These are phyloP conservation scores for Toxostoma redivivum DNA, from an alignment of 2,113 vertebrate genomes.

Conservation along the genomic window DNA sequence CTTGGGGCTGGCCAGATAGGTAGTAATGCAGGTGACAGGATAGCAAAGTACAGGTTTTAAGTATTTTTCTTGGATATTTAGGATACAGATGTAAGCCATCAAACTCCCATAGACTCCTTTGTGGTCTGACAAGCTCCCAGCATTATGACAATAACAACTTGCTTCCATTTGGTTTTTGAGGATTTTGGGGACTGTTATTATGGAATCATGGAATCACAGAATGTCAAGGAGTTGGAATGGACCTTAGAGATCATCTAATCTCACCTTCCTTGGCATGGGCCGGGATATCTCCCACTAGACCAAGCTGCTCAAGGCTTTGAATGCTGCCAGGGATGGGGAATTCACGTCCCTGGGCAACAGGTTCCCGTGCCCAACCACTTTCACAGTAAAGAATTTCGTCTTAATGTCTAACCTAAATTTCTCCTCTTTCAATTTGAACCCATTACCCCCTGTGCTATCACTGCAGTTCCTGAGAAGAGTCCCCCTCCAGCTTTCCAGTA, in stretches of 20 bases:
- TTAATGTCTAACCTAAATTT: neutral
- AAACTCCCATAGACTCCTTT: neutral
- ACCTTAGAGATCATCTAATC: neutral
- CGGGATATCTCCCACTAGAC: neutral
- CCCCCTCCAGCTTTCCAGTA: neutral
- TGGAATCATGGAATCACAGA: neutral
- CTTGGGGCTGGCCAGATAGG: neutral
- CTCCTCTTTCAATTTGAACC: neutral
- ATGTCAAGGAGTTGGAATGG: neutral
- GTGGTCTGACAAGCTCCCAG: neutral
- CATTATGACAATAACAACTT: neutral
- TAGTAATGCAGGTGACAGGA: no score
- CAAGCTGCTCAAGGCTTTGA: neutral
- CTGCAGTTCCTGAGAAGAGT: neutral
- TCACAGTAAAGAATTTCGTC: neutral
- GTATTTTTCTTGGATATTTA: neutral
- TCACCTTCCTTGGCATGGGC: no score
- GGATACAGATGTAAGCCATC: neutral
- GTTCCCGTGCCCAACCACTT: fast-evolving
- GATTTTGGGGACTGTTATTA: neutral
- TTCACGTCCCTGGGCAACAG: fast-evolving
- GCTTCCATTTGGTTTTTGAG: neutral
- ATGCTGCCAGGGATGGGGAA: neutral
- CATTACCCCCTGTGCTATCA: no score
- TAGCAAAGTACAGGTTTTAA: fast-evolving